Evolutionary conservation across 2,797 vertebrate species (phyloP).

Genomic region (Tenualosa thibaudeaui): DNA sequence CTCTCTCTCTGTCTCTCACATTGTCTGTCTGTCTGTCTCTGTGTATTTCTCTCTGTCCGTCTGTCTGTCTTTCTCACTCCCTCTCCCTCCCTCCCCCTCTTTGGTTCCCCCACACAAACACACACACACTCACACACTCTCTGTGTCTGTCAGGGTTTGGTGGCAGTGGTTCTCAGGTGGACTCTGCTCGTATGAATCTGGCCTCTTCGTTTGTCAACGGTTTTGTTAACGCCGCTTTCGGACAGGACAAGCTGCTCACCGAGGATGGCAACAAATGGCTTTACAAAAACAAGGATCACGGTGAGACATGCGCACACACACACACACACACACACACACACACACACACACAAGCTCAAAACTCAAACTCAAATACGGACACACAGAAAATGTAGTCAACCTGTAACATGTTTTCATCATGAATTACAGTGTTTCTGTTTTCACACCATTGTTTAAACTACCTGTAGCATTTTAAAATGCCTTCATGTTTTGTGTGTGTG

Average conservation of each 20-base stretch:
- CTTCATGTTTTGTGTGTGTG: too few species aligned
- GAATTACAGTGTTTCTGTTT: too few species aligned
- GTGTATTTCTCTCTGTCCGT: too few species aligned
- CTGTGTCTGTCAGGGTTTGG: slow-evolving; percentile 82
- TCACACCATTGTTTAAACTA: too few species aligned
- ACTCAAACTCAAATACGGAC: too few species aligned
- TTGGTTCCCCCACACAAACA: neutral
- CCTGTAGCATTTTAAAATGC: too few species aligned
- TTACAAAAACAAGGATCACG: slow-evolving; percentile 98
- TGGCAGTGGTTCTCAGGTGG: slow-evolving; percentile 94
- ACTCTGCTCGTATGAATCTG: slow-evolving; percentile 97
- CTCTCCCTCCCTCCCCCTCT: neutral
- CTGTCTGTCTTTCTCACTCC: neutral
- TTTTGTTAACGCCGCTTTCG: slow-evolving; percentile 96
- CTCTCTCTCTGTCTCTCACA: too few species aligned
- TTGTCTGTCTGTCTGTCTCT: too few species aligned
- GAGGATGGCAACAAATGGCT: slow-evolving; percentile 99
- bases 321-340: neutral
- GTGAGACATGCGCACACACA: slow-evolving; percentile 65
- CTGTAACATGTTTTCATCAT: too few species aligned
- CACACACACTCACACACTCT: neutral
- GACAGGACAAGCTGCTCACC: slow-evolving; percentile 96
- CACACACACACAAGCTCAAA: too few species aligned
- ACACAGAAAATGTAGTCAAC: too few species aligned
- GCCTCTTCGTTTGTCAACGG: slow-evolving; percentile 99